Percentiles rank a stretch among this genome's conserved stretches.
phyloP scores from a whole-genome alignment of 2,113 vertebrate genomes.

The Promerops cafer region DNA sequence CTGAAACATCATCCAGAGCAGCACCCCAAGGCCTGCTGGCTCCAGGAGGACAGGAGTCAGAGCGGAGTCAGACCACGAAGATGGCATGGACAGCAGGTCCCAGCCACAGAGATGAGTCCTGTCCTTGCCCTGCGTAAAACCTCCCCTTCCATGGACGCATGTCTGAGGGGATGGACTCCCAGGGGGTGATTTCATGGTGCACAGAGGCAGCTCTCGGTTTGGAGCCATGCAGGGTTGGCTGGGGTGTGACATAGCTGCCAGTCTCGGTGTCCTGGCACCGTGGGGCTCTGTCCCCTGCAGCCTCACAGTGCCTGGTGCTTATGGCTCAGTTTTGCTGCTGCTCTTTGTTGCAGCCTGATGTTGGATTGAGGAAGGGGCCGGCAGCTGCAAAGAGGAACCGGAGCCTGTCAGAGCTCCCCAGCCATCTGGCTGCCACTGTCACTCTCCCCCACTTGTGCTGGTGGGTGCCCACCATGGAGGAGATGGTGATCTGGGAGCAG shows the following conservation, averaged over 20 bases:
- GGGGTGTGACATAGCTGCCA: background rate
- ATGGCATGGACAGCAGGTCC: accelerated
- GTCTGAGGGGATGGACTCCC: background rate
- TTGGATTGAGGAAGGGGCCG: background rate
- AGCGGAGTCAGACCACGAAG: accelerated
- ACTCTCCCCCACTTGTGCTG: background rate
- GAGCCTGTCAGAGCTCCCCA: accelerated
- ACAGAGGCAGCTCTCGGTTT: background rate
- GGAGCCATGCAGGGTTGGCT: accelerated
- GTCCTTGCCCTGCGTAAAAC: accelerated
- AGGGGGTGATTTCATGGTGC: background rate
- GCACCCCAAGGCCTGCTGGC: accelerated
- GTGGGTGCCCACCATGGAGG: constrained; percentile 86
- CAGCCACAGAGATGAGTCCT: background rate
- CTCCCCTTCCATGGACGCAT: accelerated
- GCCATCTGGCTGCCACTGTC: accelerated
- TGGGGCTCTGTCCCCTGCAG: background rate
- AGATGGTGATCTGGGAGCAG: constrained; percentile 95
- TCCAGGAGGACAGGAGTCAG: background rate
- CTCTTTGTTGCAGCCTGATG: background rate
- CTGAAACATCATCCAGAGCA: background rate
- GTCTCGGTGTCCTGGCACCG: accelerated
- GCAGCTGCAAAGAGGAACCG: background rate
- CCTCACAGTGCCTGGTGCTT: accelerated
- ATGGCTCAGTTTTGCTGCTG: background rate